Percentiles rank a stretch among this genome's conserved stretches.
Conservation (phyloP, 2,797 vertebrate genomes). For the Typhlichthys eigenmanni region DNA sequence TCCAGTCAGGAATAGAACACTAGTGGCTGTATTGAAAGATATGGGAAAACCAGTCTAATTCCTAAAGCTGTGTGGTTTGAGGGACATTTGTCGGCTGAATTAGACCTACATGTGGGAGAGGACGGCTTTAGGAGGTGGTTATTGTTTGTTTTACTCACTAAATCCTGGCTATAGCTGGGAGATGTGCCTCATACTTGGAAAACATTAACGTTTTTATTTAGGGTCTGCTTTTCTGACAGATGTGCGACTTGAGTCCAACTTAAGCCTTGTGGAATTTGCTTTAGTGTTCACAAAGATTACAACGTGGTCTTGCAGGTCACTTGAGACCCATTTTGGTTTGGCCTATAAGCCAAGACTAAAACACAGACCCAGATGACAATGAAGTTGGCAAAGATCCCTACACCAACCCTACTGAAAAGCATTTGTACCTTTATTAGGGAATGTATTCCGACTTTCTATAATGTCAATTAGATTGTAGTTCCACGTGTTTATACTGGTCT, state of each 20-base stretch:
- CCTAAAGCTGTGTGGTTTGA: conserved; percentile 7
- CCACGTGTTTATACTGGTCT: conserved; percentile 4
- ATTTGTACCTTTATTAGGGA: conserved; percentile 1
- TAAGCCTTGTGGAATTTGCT: conserved; percentile 64
- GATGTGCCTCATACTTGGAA: conserved; percentile 44
- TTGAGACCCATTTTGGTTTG: conserved; percentile 77
- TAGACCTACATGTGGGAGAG: conserved; percentile 8
- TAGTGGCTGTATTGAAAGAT: conserved; percentile 16
- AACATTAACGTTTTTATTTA: conserved; percentile 43
- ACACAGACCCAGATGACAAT: conserved; percentile 58
- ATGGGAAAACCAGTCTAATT: conserved; percentile 14
- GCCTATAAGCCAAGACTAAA: conserved; percentile 57
- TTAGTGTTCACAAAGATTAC: conserved; percentile 63
- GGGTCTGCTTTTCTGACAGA: conserved; percentile 54
- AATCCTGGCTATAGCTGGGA: conserved; percentile 29
- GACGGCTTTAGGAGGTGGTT: conserved; percentile 18
- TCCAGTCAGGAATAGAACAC: background rate
- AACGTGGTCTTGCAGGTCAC: conserved; percentile 63
- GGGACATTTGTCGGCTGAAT: conserved; percentile 17
- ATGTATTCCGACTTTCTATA: no score
- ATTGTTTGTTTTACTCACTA: conserved; percentile 32
- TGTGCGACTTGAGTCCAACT: conserved; percentile 56
- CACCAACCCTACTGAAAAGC: conserved; percentile 18
- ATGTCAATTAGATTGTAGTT: background rate
- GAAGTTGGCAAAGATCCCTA: conserved; percentile 54